Evolutionary conservation across 1,140 invertebrate species (phyloP).

Genomic region (Euborellia annulipes): DNA sequence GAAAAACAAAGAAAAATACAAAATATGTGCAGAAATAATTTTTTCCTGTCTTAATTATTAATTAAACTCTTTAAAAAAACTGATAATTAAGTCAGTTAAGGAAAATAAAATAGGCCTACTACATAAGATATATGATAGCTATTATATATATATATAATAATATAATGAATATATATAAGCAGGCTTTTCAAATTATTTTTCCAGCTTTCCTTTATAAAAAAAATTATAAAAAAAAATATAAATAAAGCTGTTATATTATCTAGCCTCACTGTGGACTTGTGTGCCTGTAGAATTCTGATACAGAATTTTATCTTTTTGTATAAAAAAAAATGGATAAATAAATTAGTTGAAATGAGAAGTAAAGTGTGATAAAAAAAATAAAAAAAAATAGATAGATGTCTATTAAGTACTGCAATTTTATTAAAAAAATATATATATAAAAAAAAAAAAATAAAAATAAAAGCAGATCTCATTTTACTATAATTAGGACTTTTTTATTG

Average conservation of each 20-base stretch:
- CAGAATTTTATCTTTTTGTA: not conserved
- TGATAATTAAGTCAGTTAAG: not conserved
- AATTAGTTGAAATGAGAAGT: too few relatives aligned
- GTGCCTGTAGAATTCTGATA: constrained; percentile 7
- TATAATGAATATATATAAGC: not conserved
- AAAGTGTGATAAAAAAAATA: too few relatives aligned
- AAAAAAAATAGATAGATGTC: too few relatives aligned
- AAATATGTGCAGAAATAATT: not conserved
- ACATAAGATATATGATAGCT: not conserved
- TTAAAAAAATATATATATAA: too few relatives aligned
- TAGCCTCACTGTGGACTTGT: constrained; percentile 9
- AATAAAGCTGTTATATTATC: constrained; percentile 1
- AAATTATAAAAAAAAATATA: too few relatives aligned
- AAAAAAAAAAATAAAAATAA: too few relatives aligned
- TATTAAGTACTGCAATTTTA: too few relatives aligned
- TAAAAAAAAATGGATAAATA: too few relatives aligned
- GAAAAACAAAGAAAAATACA: not conserved
- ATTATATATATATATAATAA: not conserved
- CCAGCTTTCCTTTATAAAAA: too few relatives aligned
- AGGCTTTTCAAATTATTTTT: constrained; percentile 8
- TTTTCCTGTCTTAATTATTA: not conserved
- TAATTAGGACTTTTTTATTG: too few relatives aligned
- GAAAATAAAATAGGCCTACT: constrained; percentile 1
- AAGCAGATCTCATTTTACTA: too few relatives aligned
- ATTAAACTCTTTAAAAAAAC: not conserved